These are phyloP conservation scores for Reinhardtius hippoglossoides DNA, from an alignment of 2,113 vertebrate species.

Conservation along the genomic window DNA sequence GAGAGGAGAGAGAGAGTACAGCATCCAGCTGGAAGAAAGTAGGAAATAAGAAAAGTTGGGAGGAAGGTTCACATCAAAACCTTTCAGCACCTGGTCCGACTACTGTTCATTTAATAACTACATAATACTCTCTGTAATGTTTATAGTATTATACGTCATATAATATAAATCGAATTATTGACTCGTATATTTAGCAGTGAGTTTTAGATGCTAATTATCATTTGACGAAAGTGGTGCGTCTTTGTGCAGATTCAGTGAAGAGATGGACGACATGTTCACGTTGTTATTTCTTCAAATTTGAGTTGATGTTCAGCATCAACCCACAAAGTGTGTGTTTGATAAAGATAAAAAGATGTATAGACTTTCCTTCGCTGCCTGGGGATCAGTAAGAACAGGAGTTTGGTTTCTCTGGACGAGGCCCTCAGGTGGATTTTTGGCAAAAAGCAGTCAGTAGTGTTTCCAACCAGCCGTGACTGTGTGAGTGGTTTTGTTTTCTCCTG, in stretches of 20 bases:
- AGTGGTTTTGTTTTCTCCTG: too few species aligned
- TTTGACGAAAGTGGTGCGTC: too few species aligned
- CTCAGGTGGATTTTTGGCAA: too few species aligned
- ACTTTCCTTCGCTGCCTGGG: too few species aligned
- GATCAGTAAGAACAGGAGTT: too few species aligned
- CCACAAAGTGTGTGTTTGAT: too few species aligned
- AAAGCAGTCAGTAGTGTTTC: too few species aligned
- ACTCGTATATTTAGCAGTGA: not conserved
- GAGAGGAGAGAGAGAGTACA: conserved; percentile 6
- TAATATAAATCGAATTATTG: not conserved
- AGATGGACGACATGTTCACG: not conserved
- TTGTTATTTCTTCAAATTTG: not conserved
- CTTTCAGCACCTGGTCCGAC: conserved; percentile 34
- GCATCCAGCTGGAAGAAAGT: conserved; percentile 35
- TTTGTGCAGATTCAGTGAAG: too few species aligned
- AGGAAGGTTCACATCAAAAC: conserved; percentile 25
- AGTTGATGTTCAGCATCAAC: too few species aligned
- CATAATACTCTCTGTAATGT: not conserved
- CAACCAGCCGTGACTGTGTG: too few species aligned
- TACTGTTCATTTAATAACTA: conserved; percentile 12
- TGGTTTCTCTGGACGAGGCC: too few species aligned
- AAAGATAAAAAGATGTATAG: too few species aligned
- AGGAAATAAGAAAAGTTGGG: conserved; percentile 70
- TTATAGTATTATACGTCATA: not conserved
- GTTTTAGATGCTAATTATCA: conserved; percentile 5